These are phyloP conservation scores for Heterochromis multidens DNA, from an alignment of 2,113 vertebrate genomes.

Conservation along the genomic window DNA sequence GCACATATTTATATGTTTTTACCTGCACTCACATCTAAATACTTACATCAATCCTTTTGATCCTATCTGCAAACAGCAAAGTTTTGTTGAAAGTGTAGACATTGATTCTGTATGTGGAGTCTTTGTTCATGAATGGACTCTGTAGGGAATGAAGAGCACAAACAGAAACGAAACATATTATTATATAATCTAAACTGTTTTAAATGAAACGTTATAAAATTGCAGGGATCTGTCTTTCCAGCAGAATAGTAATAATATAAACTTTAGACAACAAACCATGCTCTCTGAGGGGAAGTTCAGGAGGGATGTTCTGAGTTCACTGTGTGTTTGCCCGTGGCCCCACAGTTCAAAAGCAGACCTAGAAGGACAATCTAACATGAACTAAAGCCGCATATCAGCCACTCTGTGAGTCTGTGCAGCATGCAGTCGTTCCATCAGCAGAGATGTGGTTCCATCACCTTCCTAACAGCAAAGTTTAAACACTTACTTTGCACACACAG, in stretches of 20 bases:
- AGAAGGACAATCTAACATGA: constrained; percentile 28
- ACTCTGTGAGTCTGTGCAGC: neutral
- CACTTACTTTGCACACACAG: constrained; percentile 96
- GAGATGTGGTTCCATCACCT: neutral
- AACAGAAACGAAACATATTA: neutral
- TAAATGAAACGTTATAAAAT: neutral
- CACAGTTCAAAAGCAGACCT: constrained; percentile 97
- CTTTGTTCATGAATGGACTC: constrained; percentile 83
- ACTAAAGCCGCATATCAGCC: neutral
- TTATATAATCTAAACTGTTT: neutral
- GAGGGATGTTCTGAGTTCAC: constrained; percentile 85
- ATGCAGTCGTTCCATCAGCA: neutral
- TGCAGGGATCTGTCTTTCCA: neutral
- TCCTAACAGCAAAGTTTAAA: neutral
- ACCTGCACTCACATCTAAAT: neutral
- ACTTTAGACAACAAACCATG: constrained; percentile 77
- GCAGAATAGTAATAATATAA: neutral
- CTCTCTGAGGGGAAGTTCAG: constrained; percentile 82
- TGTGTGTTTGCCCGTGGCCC: constrained; percentile 85
- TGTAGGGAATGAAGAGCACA: constrained; percentile 56
- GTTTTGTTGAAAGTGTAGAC: constrained; percentile 97
- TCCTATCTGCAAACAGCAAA: constrained; percentile 84
- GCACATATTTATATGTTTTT: neutral
- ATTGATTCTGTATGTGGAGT: constrained; percentile 90
- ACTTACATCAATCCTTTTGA: constrained; percentile 92